Base-by-base conservation (phyloP, 2,888 invertebrate species). In the Helleia helle region DNA sequence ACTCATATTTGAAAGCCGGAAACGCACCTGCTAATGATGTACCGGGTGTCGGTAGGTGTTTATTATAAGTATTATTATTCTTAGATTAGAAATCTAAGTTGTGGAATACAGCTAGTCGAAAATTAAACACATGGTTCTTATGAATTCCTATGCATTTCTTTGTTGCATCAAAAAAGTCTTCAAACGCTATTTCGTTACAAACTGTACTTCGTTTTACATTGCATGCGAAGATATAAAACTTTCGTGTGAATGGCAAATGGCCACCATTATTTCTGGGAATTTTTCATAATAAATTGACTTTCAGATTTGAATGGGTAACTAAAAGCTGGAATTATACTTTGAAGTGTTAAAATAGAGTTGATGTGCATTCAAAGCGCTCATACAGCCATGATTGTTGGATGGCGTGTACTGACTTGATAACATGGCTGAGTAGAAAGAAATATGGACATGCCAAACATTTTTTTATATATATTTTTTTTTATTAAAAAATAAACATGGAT, bases 401-500 rank as follows among this genome's bases (percentile, higher is more conserved):
- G 65, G 81, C 80, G 77, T 81, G 77, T 57, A 54, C 49, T 56
- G 65, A 65, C 61, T 69, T 74, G 74, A 76, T 77, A 75, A 72
- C 65, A 49, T 54, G 62, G 60, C 62, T 65, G 60, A 69, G 75
- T 72, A 68, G 62, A 60, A 65, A 70, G 52, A 54, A 65, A 50
- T 60, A 53, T 66, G 68, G 68, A 71, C 52, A 67, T 60, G 52
- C 51, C 54, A 36, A 36, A 15, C 29, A 17, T 14, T 29, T 24
- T 17, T n/a, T n/a, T n/a, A n/a, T n/a, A n/a, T n/a, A n/a, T n/a
- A n/a, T n/a, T n/a, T n/a, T n/a, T n/a, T n/a, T n/a, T n/a, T n/a
- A n/a, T n/a, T n/a, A n/a, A n/a, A n/a, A n/a, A n/a, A n/a, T n/a
- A n/a, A n/a, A n/a, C n/a, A n/a, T n/a, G n/a, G n/a, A n/a, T n/a